Evolutionary conservation across 2,888 invertebrate species (phyloP), one percentile per base, ranked within the genome.

Genomic region (Papilio protenor): DNA sequence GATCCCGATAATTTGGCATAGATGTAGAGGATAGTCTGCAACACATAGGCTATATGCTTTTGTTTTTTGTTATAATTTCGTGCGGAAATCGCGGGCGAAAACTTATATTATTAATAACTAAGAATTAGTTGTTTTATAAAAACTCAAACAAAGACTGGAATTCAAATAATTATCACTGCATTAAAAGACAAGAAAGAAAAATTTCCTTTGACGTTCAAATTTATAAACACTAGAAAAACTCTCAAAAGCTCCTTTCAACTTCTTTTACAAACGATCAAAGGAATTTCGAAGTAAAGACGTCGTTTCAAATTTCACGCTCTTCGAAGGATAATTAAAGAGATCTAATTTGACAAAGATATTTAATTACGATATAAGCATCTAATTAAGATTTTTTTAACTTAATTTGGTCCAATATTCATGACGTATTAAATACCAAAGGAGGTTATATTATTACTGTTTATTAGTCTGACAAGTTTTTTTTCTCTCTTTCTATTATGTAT

Each of bases 261-360:
- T 66, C 6, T 66, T 69, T 69, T 45, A 45, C 66, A 69, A 69
- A 69, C 21, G 66, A 69, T 69, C 66, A 69, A 69, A 69, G 66
- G 4, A 69, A 21, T n/a, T 18, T n/a, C 66, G 45, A 12, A 12
- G 2, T 66, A 12, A 45, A 45, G 66, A 21, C 66, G 45, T 21
- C 66, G 66, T 69, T 66, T 69, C 66, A 69, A 69, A 69, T n/a
- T 69, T 69, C 21, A 69, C 45, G 12, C 45, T 21, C 66, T 12
- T 45, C 40, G 66, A 21, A 45, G 12, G 66, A 69, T 69, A 69
- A 69, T 69, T 69, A 45, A 45, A 21, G 21, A 69, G 11, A 69
- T n/a, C 23, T 59, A 23, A 61, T 61, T 61, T 16, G 61, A 16
- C 27, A 27, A 33, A 12, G 18, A 40, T n/a, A 3, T 40, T 64